A percentile compares a stretch with the other conserved stretches of the same genome.
Conservation (phyloP, 2,797 vertebrate genomes). For the Pteropus rufus region DNA sequence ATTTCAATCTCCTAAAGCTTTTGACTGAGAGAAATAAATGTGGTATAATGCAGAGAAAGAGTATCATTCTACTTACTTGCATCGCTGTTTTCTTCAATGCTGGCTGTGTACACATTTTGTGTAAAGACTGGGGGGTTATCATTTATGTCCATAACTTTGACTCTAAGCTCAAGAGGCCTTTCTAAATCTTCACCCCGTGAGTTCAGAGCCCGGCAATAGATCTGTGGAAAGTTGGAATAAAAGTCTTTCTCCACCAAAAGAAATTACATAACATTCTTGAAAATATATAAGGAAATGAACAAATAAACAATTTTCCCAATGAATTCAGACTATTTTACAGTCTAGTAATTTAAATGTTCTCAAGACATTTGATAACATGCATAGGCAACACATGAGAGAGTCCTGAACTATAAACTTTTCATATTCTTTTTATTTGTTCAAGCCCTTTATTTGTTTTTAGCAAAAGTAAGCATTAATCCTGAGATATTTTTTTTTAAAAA, state of each 20-base stretch:
- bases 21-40: not conserved
- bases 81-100: slow-evolving; percentile 81
- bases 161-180: slow-evolving; percentile 82
- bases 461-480: not conserved
- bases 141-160: slow-evolving; percentile 87
- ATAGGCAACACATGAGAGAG: not conserved
- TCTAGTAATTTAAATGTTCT: not conserved
- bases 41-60: rapidly evolving
- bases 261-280: not conserved
- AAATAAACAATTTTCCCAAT: not conserved
- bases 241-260: not conserved
- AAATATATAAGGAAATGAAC: slow-evolving; percentile 43
- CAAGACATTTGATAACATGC: not conserved
- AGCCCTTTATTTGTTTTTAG: not conserved
- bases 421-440: not conserved
- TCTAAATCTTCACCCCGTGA: slow-evolving; percentile 79
- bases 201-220: slow-evolving; percentile 72
- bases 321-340: not conserved
- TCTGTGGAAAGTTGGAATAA: slow-evolving; percentile 45
- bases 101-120: slow-evolving; percentile 79
- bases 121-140: slow-evolving; percentile 86
- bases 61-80: slow-evolving; percentile 80
- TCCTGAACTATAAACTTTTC: not conserved
- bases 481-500: not conserved
- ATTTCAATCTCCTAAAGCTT: not conserved